Evolutionary conservation across 1,140 invertebrate species (phyloP).

Genomic region (Melipona quadrifasciata): DNA sequence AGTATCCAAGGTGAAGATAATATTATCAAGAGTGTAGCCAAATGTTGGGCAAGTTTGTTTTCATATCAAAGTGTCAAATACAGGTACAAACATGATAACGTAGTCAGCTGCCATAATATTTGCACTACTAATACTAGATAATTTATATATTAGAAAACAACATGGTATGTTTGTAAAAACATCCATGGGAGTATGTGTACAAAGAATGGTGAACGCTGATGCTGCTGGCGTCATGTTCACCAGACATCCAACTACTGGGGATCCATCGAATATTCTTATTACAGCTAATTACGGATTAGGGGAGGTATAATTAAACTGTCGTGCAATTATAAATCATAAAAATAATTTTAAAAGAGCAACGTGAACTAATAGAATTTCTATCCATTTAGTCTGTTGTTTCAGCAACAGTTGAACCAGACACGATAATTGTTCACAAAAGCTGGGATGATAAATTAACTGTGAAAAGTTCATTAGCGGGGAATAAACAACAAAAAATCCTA

Average conservation of each 20-base stretch:
- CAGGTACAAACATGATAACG: slow-evolving; percentile 52
- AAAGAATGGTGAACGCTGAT: slow-evolving; percentile 88
- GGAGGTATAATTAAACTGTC: slow-evolving; percentile 83
- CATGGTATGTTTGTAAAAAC: slow-evolving; percentile 85
- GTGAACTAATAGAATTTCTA: not conserved
- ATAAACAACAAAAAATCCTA: slow-evolving; percentile 83
- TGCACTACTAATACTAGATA: not conserved
- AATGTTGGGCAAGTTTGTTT: slow-evolving; percentile 92
- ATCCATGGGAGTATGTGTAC: slow-evolving; percentile 91
- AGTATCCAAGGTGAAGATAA: slow-evolving; percentile 83
- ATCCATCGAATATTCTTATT: slow-evolving; percentile 86
- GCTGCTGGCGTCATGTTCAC: slow-evolving; percentile 92
- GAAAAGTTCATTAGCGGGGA: slow-evolving; percentile 81
- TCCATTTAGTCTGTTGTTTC: slow-evolving; percentile 88
- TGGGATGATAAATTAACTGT: slow-evolving; percentile 81
- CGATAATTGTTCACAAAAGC: slow-evolving; percentile 83
- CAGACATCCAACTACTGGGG: slow-evolving; percentile 86
- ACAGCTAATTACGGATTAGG: slow-evolving; percentile 92
- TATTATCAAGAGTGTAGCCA: slow-evolving; percentile 83
- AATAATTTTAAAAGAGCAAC: not conserved
- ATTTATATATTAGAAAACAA: slow-evolving; percentile 79
- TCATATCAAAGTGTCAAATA: slow-evolving; percentile 89
- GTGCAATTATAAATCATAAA: not conserved
- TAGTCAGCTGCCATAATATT: not conserved
- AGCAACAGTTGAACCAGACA: slow-evolving; percentile 88